Base-by-base conservation (phyloP, 2,797 vertebrate species). In the Rhabdomys pumilio region DNA sequence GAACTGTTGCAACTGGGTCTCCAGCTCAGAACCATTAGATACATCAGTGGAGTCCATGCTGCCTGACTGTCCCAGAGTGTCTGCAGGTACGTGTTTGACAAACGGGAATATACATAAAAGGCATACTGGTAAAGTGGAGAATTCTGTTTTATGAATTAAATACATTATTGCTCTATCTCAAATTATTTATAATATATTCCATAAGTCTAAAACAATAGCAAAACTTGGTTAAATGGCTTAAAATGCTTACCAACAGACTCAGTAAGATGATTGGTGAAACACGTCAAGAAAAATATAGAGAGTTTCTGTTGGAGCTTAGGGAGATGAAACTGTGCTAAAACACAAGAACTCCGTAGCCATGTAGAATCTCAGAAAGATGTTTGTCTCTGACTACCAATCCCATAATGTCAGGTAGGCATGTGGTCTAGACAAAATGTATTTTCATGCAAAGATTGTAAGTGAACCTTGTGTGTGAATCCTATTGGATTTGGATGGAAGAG, bases 1-100 rank as follows among this genome's bases (percentile, higher is more conserved):
- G 99, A 99, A 99, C 98, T 99, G 99, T 98, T 99, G 99, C 98
- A 99, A 99, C 97, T 99, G 99, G 99, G 99, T 99, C 87, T 99
- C 99, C 26, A 99, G 99, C 98, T 99, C 99, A 0, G 99, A 99
- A 97, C 99, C 99, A 0, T 96, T 99, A 98, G 99, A 99, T 98
- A 99, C 99, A 0, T 98, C 98, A 0, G 99, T 99, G 98, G 99
- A 99, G 65, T 99, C 99, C 96, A 99, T 99, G 99, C 98, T 99
- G 88, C 99, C 99, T 0, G 99, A 99, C 98, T 99, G 99, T 95
- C 99, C 99, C 50, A 98, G 99, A 38, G 99, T 99, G 97, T 99
- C 99, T 98, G 99, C 99, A 99, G 99, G 99, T 99, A 99, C 1
- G 93, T 97, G 4, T 14, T 93, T 95, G 82, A 94, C 93, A 59